phyloP scores from a whole-genome alignment of 1,140 invertebrate genomes.

The Anagrus nilaparvatae region DNA sequence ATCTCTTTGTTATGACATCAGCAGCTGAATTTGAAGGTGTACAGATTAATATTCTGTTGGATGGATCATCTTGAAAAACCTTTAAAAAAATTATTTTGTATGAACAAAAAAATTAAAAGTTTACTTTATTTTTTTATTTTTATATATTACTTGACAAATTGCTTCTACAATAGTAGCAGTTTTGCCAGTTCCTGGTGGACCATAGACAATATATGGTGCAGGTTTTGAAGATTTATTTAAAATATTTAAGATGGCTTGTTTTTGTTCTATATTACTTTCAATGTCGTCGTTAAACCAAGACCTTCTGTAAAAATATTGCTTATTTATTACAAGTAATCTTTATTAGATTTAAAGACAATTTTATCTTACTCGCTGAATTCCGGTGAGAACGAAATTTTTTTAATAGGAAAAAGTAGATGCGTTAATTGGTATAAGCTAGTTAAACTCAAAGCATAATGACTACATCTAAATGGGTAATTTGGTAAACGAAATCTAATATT shows the following conservation, averaged over 20 bases:
- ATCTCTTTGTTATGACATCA: conserved; percentile 55
- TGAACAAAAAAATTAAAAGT: background rate
- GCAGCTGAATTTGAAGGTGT: conserved; percentile 70
- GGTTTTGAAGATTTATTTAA: conserved; percentile 46
- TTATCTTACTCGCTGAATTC: background rate
- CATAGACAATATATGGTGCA: conserved; percentile 66
- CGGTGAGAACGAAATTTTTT: background rate
- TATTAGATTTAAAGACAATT: conserved; percentile 17
- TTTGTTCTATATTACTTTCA: conserved; percentile 51
- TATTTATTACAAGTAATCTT: conserved; percentile 5
- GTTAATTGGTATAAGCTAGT: conserved; percentile 15
- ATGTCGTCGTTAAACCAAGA: conserved; percentile 61
- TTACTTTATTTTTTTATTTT: conserved; percentile 1
- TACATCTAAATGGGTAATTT: conserved; percentile 18
- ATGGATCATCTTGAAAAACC: conserved; percentile 34
- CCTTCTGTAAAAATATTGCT: conserved; percentile 1
- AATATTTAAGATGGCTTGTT: conserved; percentile 55
- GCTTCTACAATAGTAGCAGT: conserved; percentile 69
- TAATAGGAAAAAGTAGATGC: conserved; percentile 20
- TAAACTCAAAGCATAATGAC: conserved; percentile 22
- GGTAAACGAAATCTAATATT: conserved; percentile 18
- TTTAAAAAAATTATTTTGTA: conserved; percentile 21
- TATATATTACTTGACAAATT: conserved; percentile 45
- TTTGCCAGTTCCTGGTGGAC: conserved; percentile 74
- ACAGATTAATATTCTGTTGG: conserved; percentile 51